A percentile compares a stretch with the other conserved stretches of the same genome.
phyloP scores from a whole-genome alignment of 2,113 vertebrate species.

The Tachysurus fulvidraco region DNA sequence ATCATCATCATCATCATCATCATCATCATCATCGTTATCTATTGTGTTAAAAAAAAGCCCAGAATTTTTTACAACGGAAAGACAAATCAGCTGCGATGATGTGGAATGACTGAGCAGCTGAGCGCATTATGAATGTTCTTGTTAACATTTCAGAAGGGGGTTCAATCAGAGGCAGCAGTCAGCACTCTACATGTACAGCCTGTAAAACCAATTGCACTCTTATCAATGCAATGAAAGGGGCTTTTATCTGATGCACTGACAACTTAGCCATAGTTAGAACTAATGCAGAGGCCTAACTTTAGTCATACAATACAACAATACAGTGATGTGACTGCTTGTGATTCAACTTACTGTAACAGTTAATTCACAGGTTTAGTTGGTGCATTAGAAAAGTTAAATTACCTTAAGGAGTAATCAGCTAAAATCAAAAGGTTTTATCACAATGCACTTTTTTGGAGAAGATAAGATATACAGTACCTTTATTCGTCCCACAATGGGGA shows the following conservation, averaged over 20 bases:
- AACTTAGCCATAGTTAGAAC: neutral
- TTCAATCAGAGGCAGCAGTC: constrained; percentile 8
- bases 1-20: constrained; percentile 27
- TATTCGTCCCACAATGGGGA: no score
- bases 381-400: neutral
- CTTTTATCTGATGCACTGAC: constrained; percentile 22
- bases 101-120: neutral
- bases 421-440: neutral
- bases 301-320: neutral
- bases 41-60: neutral
- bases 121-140: constrained; percentile 22
- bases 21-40: neutral
- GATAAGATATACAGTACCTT: no score
- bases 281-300: neutral
- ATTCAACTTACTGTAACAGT: neutral
- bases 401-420: neutral
- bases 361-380: neutral
- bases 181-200: constrained; percentile 19
- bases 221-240: neutral
- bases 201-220: neutral
- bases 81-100: constrained; percentile 16
- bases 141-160: constrained; percentile 14
- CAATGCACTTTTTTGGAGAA: neutral
- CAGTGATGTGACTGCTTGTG: neutral
- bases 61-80: constrained; percentile 6